These are phyloP conservation scores for Argentina silus DNA, from an alignment of 2,797 vertebrate genomes.

Conservation along the genomic window DNA sequence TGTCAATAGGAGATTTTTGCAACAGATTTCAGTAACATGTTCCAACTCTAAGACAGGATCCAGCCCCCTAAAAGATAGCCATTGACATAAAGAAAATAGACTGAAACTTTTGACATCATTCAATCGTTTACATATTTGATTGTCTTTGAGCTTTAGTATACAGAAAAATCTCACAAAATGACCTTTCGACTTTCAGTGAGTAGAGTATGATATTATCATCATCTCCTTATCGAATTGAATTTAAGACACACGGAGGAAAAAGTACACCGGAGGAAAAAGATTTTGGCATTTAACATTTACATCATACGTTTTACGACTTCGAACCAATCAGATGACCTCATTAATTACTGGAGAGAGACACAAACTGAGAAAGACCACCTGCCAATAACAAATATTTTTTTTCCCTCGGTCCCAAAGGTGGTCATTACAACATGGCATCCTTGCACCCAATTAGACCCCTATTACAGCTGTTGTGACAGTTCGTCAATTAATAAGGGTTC, in stretches of 20 bases:
- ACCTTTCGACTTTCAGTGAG: no score
- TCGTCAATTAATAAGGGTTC: constrained; percentile 33
- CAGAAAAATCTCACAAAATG: no score
- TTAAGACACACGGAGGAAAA: background rate
- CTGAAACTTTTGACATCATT: no score
- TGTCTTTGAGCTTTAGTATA: no score
- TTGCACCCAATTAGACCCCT: constrained; percentile 27
- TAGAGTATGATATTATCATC: background rate
- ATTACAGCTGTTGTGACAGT: constrained; percentile 30
- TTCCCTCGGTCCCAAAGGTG: constrained; percentile 7
- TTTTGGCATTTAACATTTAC: background rate
- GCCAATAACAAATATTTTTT: background rate
- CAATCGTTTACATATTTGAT: no score
- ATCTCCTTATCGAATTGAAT: background rate
- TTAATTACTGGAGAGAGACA: background rate
- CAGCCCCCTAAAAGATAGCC: no score
- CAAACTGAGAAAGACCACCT: background rate
- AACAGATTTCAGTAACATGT: no score
- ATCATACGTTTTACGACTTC: background rate
- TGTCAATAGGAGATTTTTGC: no score
- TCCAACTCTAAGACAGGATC: no score
- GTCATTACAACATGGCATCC: constrained; percentile 23
- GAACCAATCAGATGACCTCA: background rate
- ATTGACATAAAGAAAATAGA: no score
- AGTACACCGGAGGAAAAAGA: background rate